Percentiles rank a stretch among this genome's conserved stretches.
These are phyloP conservation scores for Danionella dracula DNA, from an alignment of 2,797 vertebrate genomes.

Conservation along the genomic window DNA sequence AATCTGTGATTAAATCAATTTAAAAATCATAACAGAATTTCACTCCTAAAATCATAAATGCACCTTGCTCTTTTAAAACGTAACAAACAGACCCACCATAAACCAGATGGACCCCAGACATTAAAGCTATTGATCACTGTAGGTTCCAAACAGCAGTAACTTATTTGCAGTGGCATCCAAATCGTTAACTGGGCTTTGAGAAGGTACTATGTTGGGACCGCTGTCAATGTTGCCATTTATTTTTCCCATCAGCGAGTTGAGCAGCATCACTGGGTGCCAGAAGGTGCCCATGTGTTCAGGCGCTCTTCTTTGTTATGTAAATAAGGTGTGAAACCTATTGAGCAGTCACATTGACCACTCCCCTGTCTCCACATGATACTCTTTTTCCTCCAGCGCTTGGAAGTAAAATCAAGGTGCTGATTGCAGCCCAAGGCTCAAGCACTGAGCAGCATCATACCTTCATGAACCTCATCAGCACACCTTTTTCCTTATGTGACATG, in stretches of 20 bases:
- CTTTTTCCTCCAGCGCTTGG: constrained; percentile 37
- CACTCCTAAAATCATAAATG: neutral
- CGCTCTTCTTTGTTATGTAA: constrained; percentile 62
- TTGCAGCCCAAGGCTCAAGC: constrained; percentile 36
- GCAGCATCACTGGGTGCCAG: constrained; percentile 6
- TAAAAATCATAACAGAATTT: neutral
- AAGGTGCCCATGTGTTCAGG: constrained; percentile 29
- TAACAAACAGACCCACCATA: neutral
- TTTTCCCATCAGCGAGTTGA: constrained; percentile 7
- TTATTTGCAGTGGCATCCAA: constrained; percentile 1
- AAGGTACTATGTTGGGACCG: constrained; percentile 5
- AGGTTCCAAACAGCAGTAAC: constrained; percentile 1
- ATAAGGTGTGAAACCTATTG: constrained; percentile 45
- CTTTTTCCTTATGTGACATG: neutral
- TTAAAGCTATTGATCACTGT: neutral
- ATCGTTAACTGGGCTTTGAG: neutral
- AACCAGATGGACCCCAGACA: neutral
- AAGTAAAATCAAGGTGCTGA: constrained; percentile 33
- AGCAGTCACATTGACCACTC: constrained; percentile 29
- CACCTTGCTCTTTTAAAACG: neutral
- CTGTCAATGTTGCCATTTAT: neutral
- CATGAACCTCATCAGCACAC: constrained; percentile 2
- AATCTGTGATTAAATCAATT: neutral
- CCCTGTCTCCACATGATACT: neutral
- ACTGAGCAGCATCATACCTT: constrained; percentile 22